Evolutionary conservation across 2,797 vertebrate species (phyloP).

Genomic region (Phoeniculus purpureus): DNA sequence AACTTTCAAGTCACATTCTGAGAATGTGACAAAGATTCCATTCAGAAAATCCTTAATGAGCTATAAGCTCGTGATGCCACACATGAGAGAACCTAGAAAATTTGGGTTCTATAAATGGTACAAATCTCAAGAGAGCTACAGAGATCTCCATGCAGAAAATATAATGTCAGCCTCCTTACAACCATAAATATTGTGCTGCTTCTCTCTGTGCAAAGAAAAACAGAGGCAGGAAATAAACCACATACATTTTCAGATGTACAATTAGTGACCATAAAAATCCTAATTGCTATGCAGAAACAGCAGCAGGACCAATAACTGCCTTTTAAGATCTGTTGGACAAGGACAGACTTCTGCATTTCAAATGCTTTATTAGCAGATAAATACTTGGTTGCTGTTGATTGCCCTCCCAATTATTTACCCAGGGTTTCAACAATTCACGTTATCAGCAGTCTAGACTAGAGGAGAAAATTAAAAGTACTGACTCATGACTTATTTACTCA

Average conservation of each 20-base stretch:
- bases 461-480: slow-evolving; percentile 41
- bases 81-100: slow-evolving; percentile 9
- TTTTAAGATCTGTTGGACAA: slow-evolving; percentile 41
- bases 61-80: not conserved
- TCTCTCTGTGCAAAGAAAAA: slow-evolving; percentile 16
- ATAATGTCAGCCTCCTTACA: not conserved
- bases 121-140: not conserved
- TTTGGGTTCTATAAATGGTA: slow-evolving; percentile 23
- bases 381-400: slow-evolving; percentile 41
- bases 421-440: slow-evolving; percentile 58
- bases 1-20: slow-evolving; percentile 20
- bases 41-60: slow-evolving; percentile 33
- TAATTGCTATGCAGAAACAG: slow-evolving; percentile 51
- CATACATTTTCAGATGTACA: slow-evolving; percentile 52
- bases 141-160: slow-evolving; percentile 4
- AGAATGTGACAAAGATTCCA: slow-evolving; percentile 8
- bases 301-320: slow-evolving; percentile 44
- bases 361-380: slow-evolving; percentile 66
- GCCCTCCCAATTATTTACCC: slow-evolving; percentile 51
- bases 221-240: slow-evolving; percentile 39
- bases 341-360: slow-evolving; percentile 52
- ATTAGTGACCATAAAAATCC: slow-evolving; percentile 64
- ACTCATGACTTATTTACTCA: slow-evolving; percentile 47
- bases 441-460: slow-evolving; percentile 64
- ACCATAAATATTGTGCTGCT: slow-evolving; percentile 2